Base-by-base conservation (phyloP, 2,797 vertebrate species). In the Rhynchonycteris naso region DNA sequence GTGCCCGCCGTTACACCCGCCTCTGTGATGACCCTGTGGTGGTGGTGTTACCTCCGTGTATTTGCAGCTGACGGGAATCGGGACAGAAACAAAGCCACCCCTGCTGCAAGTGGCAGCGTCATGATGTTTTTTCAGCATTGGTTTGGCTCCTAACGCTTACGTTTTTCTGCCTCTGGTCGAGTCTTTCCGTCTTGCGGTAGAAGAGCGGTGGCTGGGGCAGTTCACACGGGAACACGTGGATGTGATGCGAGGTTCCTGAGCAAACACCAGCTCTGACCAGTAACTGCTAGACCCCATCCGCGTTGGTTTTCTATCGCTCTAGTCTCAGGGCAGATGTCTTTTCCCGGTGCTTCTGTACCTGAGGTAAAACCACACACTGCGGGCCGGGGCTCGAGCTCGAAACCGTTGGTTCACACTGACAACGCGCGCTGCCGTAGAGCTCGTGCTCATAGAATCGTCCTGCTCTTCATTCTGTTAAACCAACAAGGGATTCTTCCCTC, bases 401-500 rank as follows among this genome's bases (percentile, higher is more conserved):
- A 69, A 24, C 9, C 15, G 69, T 68, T 84, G 58, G 28, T 76
- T 96, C 83, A 54, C 15, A 61, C 7, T 69, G 66, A 84, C 50
- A 59, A n/a, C 10, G 56, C 54, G 6, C 5, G 11, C 84, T 87
- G 8, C 50, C 30, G 50, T 59, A 43, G 56, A 90, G 72, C 21
- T 84, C 54, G 50, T 59, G 14, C 33, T 78, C 63, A 61, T 61
- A 66, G 56, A 75, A 26, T 30, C 58, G 1, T 24, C 33, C 4
- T 38, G 21, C 5, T 22, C 69, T 82, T 94, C 56, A 78, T 87
- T 88, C 54, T 72, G n/a, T 90, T 84, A 87, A 90, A 83, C 65
- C 75, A 96, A 83, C 35, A 61, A 43, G 19, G 76, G 75, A 71
- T n/a, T 91, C 15, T 18, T 18, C 2, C 50, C 18, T 22, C 28